These are phyloP conservation scores for Cyanoramphus novaezelandiae DNA, from an alignment of 2,113 vertebrate species.

Conservation along the genomic window DNA sequence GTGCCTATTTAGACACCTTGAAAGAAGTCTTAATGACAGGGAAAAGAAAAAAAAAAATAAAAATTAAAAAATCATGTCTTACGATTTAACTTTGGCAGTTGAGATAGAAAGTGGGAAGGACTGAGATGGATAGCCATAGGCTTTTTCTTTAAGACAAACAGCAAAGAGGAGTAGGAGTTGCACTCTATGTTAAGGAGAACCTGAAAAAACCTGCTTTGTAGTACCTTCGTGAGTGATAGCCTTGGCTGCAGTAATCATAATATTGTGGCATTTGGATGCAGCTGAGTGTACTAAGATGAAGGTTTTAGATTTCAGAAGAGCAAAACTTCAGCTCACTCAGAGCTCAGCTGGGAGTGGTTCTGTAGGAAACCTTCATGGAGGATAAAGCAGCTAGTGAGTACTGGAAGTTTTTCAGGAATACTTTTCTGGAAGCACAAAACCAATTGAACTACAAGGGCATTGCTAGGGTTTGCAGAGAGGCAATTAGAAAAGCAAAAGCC, in stretches of 20 bases:
- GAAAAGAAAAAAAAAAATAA: neutral
- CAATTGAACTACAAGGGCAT: neutral
- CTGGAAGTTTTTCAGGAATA: neutral
- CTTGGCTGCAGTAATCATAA: neutral
- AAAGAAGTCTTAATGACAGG: neutral
- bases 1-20: neutral
- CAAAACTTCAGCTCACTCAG: neutral
- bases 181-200: no score
- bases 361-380: neutral
- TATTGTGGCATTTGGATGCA: neutral
- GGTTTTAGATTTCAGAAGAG: neutral
- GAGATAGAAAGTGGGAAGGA: neutral
- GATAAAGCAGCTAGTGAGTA: neutral
- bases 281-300: neutral
- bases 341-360: neutral
- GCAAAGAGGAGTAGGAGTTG: no score
- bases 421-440: neutral
- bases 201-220: neutral
- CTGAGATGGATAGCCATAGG: neutral
- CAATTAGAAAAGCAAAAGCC: neutral
- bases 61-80: neutral
- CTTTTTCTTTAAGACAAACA: no score
- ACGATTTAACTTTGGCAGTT: neutral
- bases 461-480: neutral
- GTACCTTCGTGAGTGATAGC: neutral